phyloP scores from a whole-genome alignment of 2,888 invertebrate genomes.

The Leptopilina drosophilae region DNA sequence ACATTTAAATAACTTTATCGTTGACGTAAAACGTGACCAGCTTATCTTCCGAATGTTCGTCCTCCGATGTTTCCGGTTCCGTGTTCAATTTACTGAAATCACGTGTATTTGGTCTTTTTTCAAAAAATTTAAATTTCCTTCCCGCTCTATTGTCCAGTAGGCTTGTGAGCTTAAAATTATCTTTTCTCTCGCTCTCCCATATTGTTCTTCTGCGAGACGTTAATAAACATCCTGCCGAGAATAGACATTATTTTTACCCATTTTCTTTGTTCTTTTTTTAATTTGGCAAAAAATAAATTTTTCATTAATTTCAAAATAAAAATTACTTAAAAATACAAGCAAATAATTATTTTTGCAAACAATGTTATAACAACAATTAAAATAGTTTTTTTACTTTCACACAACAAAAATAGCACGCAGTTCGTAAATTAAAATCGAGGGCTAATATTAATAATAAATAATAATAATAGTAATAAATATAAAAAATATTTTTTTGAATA shows the following conservation, averaged over 20 bases:
- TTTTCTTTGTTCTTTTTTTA: slow-evolving; percentile 9
- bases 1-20: too few relatives aligned
- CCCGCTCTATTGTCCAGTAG: slow-evolving; percentile 80
- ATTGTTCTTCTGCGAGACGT: slow-evolving; percentile 69
- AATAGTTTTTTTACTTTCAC: too few relatives aligned
- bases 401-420: too few relatives aligned
- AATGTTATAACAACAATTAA: too few relatives aligned
- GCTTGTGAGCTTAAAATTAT: slow-evolving; percentile 82
- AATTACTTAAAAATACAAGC: too few relatives aligned
- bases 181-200: slow-evolving; percentile 70
- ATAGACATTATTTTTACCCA: neutral
- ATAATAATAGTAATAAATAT: too few relatives aligned
- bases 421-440: too few relatives aligned
- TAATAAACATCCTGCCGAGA: slow-evolving; percentile 70
- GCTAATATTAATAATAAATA: too few relatives aligned
- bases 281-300: too few relatives aligned
- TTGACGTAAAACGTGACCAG: slow-evolving; percentile 44
- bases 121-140: slow-evolving; percentile 78
- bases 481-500: too few relatives aligned
- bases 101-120: slow-evolving; percentile 72
- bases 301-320: too few relatives aligned
- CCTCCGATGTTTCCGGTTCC: slow-evolving; percentile 75
- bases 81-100: slow-evolving; percentile 74
- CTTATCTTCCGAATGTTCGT: slow-evolving; percentile 70
- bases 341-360: too few relatives aligned